These are phyloP conservation scores for Lutjanus erythropterus DNA, from an alignment of 2,113 vertebrate genomes.

Conservation along the genomic window DNA sequence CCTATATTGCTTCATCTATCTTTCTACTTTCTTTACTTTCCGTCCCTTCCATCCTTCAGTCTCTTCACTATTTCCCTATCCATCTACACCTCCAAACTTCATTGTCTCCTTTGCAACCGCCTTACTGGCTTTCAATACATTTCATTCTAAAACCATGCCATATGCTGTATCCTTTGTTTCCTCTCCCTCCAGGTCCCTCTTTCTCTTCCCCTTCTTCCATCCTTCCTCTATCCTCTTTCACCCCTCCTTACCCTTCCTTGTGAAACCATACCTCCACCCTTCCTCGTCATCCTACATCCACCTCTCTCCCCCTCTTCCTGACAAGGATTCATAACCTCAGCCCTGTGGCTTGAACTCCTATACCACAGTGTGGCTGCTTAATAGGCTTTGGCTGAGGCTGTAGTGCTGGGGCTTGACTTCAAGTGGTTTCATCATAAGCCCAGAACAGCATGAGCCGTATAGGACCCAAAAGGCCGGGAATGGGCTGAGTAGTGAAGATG, in stretches of 20 bases:
- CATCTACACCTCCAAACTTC: background rate
- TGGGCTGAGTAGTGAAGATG: constrained; percentile 59
- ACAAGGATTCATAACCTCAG: constrained; percentile 76
- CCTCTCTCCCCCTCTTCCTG: constrained; percentile 57
- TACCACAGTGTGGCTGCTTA: constrained; percentile 80
- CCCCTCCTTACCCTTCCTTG: constrained; percentile 20
- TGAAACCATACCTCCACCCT: constrained; percentile 45
- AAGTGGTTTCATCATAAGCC: constrained; percentile 74
- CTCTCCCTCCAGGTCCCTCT: background rate
- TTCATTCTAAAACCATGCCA: background rate
- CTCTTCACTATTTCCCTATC: background rate
- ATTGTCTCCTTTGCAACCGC: background rate
- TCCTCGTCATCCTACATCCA: constrained; percentile 35
- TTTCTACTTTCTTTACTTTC: constrained; percentile 17
- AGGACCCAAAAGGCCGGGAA: constrained; percentile 59
- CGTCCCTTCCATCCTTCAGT: background rate
- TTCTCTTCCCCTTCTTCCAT: background rate
- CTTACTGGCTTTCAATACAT: background rate
- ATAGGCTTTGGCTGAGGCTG: constrained; percentile 78
- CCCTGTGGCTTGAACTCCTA: constrained; percentile 77
- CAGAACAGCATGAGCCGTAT: constrained; percentile 59
- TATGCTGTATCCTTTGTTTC: constrained; percentile 2
- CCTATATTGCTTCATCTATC: constrained; percentile 30
- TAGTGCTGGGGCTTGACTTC: constrained; percentile 63
- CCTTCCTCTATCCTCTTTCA: constrained; percentile 4